Base-by-base conservation (phyloP, 2,888 invertebrate species). In the Drosophila emarginata region DNA sequence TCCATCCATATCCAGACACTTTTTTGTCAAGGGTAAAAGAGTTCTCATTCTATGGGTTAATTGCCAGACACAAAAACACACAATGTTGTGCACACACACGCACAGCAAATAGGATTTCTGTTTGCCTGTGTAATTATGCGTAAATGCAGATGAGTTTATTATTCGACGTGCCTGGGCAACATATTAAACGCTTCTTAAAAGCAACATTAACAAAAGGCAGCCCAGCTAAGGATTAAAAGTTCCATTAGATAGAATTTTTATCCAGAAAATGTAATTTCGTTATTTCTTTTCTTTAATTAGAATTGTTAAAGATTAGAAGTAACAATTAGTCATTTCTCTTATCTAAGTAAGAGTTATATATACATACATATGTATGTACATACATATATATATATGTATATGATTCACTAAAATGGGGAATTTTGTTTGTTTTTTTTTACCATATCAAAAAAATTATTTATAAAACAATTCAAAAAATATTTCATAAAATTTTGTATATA, bases 71-170 rank as follows among this genome's bases (percentile, higher is more conserved):
- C 84, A 78, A 60, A 26, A 36, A 9, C 53, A 45, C 26, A 14
- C 58, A 12, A 21, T 54, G 72, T 39, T 53, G 32, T 37, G 21
- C 40, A 14, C 26, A 11, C 14, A 36, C 57, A 39, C 52, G 54
- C 57, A 45, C 18, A 39, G 45, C 21, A 45, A 45, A 45, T 45
- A 45, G 45, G 45, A 45, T 45, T 45, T 45, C 21, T 11, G 4
- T 45, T 15, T 53, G 14, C 2, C 12, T n/a, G 26, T 40, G 83
- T 72, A 77, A 75, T 86, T 86, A 86, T 86, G 80, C 87, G 76
- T 83, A 67, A 77, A 75, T 79, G 82, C 79, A 82, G 72, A 72
- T 65, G 72, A 60, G 61, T 61, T 77, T 80, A 80, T 77, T 70
- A 69, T 69, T 45, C 68, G 78, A 69, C 79, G 79, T 79, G 85